Evolutionary conservation across 2,888 invertebrate genomes (phyloP), one percentile per base, ranked within the genome.

Genomic region (Liodrosophila aerea): DNA sequence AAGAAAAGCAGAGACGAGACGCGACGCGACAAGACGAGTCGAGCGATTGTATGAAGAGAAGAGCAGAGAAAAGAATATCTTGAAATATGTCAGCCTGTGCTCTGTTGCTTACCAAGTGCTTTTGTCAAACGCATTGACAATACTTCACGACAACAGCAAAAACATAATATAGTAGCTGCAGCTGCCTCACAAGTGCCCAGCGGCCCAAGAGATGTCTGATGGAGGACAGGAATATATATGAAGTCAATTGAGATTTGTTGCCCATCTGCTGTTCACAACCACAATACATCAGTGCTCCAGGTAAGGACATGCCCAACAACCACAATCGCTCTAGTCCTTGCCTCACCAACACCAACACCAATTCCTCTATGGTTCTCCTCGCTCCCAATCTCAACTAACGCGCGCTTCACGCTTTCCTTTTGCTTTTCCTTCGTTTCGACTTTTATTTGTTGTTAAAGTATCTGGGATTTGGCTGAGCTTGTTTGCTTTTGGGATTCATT

Each of bases 111-210:
- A 57, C 63, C 78, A 60, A 85, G 78, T 84, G 78, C 78, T 85
- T 82, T 85, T 80, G 78, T 74, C 85, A 73, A 72, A 61, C 75
- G 69, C 85, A 82, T 73, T 82, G 83, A 75, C 78, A 85, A 82
- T 68, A 60, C 75, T 62, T 62, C 60, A 75, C 58, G 52, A 56
- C 64, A 68, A 49, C 60, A 52, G 29, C 44, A 74, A 57, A 67
- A 65, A 41, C 58, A 44, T 9, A 31, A 34, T 50, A 67, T 41
- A 53, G 64, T 50, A 58, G 66, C 56, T 68, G 58, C 69, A 73
- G 64, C 64, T 61, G 69, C 52, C 50, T 56, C 57, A 53, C 51
- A 51, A 64, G 58, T 59, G 63, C 67, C 46, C 34, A 49, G 4
- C 15, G 51, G 57, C 43, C 49, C 22, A 34, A 31, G 27, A n/a